phyloP scores from a whole-genome alignment of 2,797 vertebrate species.

The Linurgus olivaceus region DNA sequence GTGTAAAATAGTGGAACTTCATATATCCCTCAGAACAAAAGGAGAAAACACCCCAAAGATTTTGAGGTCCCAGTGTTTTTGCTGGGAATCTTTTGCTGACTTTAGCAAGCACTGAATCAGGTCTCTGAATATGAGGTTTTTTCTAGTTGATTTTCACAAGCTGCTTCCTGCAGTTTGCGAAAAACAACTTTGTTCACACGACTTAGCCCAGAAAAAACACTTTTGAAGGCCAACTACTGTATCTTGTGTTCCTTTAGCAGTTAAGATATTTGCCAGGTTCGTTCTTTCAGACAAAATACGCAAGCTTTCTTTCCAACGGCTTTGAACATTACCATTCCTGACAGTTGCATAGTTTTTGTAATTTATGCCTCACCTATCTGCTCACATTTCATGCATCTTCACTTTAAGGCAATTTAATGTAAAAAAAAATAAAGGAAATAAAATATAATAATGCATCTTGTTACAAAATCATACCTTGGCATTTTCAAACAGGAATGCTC shows the following conservation, averaged over 20 bases:
- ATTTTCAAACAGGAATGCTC: neutral
- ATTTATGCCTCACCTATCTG: neutral
- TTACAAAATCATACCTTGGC: neutral
- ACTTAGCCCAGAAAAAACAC: neutral
- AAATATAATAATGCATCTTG: neutral
- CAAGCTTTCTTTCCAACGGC: neutral
- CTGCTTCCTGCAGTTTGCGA: neutral
- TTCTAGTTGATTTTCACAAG: neutral
- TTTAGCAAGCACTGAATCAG: neutral
- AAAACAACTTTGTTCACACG: neutral
- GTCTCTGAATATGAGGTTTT: neutral
- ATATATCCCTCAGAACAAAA: neutral
- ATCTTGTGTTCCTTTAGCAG: conserved; percentile 7
- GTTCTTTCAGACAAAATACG: neutral
- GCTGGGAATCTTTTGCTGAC: neutral
- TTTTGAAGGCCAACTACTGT: neutral
- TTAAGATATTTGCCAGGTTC: neutral
- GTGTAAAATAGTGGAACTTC: neutral
- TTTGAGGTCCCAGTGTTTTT: neutral
- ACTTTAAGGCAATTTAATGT: neutral
- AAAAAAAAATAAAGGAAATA: neutral
- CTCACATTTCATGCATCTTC: neutral
- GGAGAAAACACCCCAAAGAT: accelerated
- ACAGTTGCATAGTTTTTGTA: neutral
- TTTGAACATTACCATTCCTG: neutral